phyloP scores from a whole-genome alignment of 2,797 vertebrate species.

The Jordanella pulchra region DNA sequence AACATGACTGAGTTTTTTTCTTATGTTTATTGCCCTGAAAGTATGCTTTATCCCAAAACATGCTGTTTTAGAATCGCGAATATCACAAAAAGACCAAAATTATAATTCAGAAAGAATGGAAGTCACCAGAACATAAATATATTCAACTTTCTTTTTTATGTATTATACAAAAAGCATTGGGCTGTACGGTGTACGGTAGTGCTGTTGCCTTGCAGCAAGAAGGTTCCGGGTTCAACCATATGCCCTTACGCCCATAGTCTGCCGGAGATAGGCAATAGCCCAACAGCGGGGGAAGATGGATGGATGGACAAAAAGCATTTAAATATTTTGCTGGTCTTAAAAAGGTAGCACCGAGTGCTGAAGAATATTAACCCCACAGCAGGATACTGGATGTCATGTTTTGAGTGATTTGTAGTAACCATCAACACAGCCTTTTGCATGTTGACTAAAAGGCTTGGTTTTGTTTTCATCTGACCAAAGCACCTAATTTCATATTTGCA shows the following conservation, averaged over 20 bases:
- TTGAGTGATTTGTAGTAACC: too few species aligned
- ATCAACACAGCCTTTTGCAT: background rate
- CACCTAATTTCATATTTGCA: too few species aligned
- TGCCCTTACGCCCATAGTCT: too few species aligned
- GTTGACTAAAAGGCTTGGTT: too few species aligned
- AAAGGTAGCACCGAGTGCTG: background rate
- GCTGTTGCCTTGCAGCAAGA: too few species aligned
- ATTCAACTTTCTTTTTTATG: background rate
- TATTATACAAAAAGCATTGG: background rate
- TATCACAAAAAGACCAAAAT: background rate
- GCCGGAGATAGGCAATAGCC: too few species aligned
- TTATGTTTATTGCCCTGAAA: conserved; percentile 1
- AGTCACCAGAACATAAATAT: background rate
- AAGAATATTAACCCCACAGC: background rate
- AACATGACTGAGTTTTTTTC: background rate
- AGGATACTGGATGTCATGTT: background rate
- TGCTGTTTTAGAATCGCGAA: conserved; percentile 1
- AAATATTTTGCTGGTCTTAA: background rate
- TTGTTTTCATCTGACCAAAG: too few species aligned
- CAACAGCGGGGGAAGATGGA: too few species aligned
- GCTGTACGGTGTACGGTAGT: too few species aligned
- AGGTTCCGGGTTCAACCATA: too few species aligned
- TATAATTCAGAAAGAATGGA: background rate
- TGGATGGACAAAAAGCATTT: background rate
- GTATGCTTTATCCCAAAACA: conserved; percentile 2